A percentile compares a stretch with the other conserved stretches of the same genome.
These are phyloP conservation scores for Ooceraea biroi DNA, from an alignment of 1,140 invertebrate species.

Conservation along the genomic window DNA sequence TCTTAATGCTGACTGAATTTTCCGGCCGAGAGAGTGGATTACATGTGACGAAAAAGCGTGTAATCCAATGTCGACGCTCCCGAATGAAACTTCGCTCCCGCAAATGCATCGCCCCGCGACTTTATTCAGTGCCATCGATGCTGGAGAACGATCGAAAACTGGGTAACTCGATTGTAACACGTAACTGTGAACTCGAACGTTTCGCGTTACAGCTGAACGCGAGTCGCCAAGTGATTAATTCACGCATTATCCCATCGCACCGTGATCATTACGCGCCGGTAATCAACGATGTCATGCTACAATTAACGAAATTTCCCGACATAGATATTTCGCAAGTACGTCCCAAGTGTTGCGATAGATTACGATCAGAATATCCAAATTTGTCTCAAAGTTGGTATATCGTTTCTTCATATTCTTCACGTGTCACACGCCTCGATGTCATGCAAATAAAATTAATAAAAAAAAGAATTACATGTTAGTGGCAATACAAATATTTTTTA, in stretches of 20 bases:
- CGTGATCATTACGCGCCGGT: neutral
- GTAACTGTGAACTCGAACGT: neutral
- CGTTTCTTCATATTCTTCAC: neutral
- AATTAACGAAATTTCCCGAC: neutral
- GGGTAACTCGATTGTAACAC: neutral
- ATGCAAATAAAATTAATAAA: no score
- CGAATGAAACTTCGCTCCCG: neutral
- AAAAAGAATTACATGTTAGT: neutral
- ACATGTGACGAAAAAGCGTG: neutral
- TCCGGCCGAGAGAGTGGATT: neutral
- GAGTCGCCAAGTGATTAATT: conserved; percentile 8
- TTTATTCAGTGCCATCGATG: neutral
- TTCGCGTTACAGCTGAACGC: neutral
- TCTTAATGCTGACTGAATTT: conserved; percentile 7
- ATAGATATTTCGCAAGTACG: no score
- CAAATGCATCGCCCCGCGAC: conserved; percentile 30
- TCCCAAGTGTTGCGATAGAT: no score
- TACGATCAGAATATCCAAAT: no score
- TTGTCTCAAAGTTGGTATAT: no score
- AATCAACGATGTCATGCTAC: neutral
- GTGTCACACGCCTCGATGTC: neutral
- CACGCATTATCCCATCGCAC: neutral
- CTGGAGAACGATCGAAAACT: conserved; percentile 13
- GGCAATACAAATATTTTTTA: neutral
- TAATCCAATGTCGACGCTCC: conserved; percentile 6